A percentile compares a stretch with the other conserved stretches of the same genome.
These are phyloP conservation scores for Brienomyrus longianalis DNA, from an alignment of 2,113 vertebrate genomes.

Conservation along the genomic window DNA sequence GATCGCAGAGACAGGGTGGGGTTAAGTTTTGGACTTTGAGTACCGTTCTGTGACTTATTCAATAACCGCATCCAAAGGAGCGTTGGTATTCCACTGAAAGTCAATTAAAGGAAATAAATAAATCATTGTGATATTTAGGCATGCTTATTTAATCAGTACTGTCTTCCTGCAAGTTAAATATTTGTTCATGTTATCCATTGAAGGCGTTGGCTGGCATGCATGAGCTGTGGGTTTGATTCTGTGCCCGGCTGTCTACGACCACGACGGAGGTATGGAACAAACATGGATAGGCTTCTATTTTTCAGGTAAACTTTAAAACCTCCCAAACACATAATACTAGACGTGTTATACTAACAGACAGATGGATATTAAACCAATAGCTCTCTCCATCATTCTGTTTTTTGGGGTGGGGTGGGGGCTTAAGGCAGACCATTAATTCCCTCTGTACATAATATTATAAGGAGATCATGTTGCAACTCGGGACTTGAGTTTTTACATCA, in stretches of 20 bases:
- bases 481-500: background rate
- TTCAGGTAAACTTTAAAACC: background rate
- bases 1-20: background rate
- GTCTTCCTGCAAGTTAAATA: background rate
- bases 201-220: background rate
- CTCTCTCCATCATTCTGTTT: background rate
- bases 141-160: background rate
- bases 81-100: slow-evolving; percentile 37
- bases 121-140: background rate
- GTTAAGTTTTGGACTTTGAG: background rate
- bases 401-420: background rate
- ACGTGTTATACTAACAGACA: background rate
- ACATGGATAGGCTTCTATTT: background rate
- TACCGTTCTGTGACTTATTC: background rate
- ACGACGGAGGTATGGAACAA: background rate
- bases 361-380: background rate
- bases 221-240: background rate
- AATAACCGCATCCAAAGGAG: slow-evolving; percentile 38
- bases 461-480: background rate
- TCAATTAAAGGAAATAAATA: background rate
- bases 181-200: background rate
- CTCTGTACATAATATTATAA: background rate
- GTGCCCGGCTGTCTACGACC: background rate
- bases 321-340: background rate
- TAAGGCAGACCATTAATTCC: background rate